Evolutionary conservation across 2,113 vertebrate species (phyloP).

Genomic region (Pantherophis guttatus): DNA sequence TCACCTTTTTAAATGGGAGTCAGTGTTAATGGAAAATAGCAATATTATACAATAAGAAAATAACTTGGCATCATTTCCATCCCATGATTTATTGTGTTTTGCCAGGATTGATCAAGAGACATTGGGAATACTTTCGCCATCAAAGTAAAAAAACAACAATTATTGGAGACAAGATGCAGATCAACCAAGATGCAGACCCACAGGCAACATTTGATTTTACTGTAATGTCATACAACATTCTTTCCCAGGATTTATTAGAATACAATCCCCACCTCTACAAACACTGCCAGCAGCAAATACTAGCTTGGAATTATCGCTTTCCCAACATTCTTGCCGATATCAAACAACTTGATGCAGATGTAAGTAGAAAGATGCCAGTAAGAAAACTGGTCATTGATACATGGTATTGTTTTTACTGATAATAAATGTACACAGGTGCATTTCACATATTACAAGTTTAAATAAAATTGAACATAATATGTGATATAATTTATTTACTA

Average conservation of each 20-base stretch:
- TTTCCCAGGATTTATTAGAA: constrained; percentile 89
- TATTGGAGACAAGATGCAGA: constrained; percentile 40
- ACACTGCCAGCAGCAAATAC: constrained; percentile 77
- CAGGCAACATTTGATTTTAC: constrained; percentile 83
- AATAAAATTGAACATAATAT: background rate
- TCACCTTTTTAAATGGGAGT: background rate
- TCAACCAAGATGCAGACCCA: constrained; percentile 47
- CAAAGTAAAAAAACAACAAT: constrained; percentile 57
- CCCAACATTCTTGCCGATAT: constrained; percentile 88
- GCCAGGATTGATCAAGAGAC: constrained; percentile 74
- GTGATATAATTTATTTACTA: background rate
- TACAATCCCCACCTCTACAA: constrained; percentile 87
- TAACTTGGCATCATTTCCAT: background rate
- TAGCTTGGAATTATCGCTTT: constrained; percentile 84
- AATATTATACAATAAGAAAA: background rate
- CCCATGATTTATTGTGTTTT: constrained; percentile 52
- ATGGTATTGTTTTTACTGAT: background rate
- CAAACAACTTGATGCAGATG: constrained; percentile 82
- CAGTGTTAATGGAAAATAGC: background rate
- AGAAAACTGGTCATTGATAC: background rate
- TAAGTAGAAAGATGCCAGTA: constrained; percentile 71
- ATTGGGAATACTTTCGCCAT: constrained; percentile 79
- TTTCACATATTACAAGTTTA: background rate
- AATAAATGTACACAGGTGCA: background rate
- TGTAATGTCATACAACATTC: constrained; percentile 95